Conservation (phyloP, 1,140 invertebrate species). For the Lucilia cuprina region DNA sequence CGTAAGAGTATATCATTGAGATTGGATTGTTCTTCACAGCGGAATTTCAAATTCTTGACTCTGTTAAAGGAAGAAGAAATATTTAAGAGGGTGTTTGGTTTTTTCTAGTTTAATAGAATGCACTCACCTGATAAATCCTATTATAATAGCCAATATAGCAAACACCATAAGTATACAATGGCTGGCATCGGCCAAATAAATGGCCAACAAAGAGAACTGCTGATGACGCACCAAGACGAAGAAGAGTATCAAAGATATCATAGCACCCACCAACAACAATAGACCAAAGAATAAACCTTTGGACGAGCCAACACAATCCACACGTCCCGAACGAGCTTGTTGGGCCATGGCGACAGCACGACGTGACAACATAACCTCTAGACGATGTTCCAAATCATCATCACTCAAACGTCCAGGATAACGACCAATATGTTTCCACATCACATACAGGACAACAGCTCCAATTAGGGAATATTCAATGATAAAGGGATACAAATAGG, state of each 20-base stretch:
- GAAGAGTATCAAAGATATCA: conserved; percentile 93
- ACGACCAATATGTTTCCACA: conserved; percentile 95
- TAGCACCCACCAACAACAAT: conserved; percentile 85
- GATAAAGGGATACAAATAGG: conserved; percentile 94
- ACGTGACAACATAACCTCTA: conserved; percentile 83
- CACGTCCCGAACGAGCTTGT: conserved; percentile 79
- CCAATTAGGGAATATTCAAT: conserved; percentile 97
- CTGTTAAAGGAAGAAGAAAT: conserved; percentile 65
- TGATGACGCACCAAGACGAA: conserved; percentile 89
- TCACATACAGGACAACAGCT: conserved; percentile 95
- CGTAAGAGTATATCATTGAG: conserved; percentile 89
- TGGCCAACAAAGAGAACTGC: conserved; percentile 80
- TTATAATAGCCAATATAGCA: conserved; percentile 86
- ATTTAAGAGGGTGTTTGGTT: background rate
- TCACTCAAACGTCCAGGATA: conserved; percentile 81
- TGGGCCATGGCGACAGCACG: conserved; percentile 83
- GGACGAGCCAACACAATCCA: conserved; percentile 91
- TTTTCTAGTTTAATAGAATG: background rate
- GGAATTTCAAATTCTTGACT: conserved; percentile 87
- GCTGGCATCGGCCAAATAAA: conserved; percentile 88
- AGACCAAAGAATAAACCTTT: conserved; percentile 94
- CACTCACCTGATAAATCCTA: conserved; percentile 84
- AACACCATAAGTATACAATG: conserved; percentile 87
- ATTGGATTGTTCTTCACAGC: conserved; percentile 85
- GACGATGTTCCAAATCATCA: conserved; percentile 82